A percentile compares a stretch with the other conserved stretches of the same genome.
Conservation (phyloP, 2,888 invertebrate genomes). For the Hirtodrosophila histrioides region DNA sequence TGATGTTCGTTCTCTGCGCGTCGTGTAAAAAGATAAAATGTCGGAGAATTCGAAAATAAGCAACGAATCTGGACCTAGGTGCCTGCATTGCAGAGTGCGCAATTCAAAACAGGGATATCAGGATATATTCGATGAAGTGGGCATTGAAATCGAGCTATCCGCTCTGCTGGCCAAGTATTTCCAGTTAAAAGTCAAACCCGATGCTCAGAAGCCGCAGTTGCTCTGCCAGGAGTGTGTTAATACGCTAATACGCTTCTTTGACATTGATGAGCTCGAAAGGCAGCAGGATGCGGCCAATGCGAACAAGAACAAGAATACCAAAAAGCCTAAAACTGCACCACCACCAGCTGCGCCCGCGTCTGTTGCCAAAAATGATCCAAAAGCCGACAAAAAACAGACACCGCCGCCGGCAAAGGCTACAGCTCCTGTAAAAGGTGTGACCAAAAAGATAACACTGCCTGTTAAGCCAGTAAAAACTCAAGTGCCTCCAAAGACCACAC, state of each 20-base stretch:
- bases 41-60: constrained; percentile 56
- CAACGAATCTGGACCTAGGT: constrained; percentile 46
- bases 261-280: constrained; percentile 70
- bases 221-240: constrained; percentile 77
- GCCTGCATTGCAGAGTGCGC: constrained; percentile 70
- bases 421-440: not conserved
- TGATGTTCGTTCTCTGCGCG: constrained; percentile 41
- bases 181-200: constrained; percentile 50
- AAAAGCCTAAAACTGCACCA: not conserved
- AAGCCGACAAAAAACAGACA: not conserved
- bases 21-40: constrained; percentile 73
- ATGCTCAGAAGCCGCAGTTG: constrained; percentile 49
- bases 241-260: constrained; percentile 76
- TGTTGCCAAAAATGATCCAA: not conserved
- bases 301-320: not conserved
- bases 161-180: constrained; percentile 72
- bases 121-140: constrained; percentile 81
- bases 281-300: constrained; percentile 41
- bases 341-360: too few species aligned
- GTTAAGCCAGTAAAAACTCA: too few species aligned
- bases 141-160: constrained; percentile 76
- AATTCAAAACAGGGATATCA: constrained; percentile 68
- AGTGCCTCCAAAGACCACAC: not conserved
- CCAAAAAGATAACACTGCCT: constrained; percentile 1
- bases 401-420: not conserved